Evolutionary conservation across 2,113 vertebrate genomes (phyloP).

Genomic region (Rafetus swinhoei): DNA sequence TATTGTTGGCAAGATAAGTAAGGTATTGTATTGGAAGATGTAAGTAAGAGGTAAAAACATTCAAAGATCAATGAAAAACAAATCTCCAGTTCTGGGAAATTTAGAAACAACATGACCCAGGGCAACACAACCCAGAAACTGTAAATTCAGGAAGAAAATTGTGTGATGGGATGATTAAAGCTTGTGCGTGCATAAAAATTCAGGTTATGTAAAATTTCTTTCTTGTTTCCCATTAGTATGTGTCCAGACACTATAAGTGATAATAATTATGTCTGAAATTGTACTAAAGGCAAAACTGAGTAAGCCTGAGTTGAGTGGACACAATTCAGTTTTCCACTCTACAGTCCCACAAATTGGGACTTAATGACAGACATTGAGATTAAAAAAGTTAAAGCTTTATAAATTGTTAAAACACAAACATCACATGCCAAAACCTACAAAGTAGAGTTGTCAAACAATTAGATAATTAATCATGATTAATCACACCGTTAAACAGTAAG

Average conservation of each 20-base stretch:
- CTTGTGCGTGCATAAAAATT: background rate
- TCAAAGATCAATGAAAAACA: background rate
- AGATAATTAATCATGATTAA: no score
- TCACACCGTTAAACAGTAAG: no score
- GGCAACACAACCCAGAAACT: background rate
- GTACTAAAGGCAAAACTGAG: background rate
- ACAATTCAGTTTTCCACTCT: no score
- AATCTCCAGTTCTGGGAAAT: background rate
- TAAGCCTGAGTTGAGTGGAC: background rate
- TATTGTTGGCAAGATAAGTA: background rate
- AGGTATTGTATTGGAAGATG: background rate
- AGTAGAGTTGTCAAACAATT: no score
- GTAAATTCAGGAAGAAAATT: background rate
- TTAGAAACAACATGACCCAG: background rate
- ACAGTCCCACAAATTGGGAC: no score
- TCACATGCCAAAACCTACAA: background rate
- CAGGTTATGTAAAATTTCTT: background rate
- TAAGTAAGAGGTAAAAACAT: background rate
- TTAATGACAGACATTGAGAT: background rate
- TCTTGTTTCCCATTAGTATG: background rate
- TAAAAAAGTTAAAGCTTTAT: background rate
- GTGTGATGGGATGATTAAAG: background rate
- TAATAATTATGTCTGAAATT: background rate
- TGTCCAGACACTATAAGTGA: background rate
- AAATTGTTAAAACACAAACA: background rate